phyloP scores from a whole-genome alignment of 1,140 invertebrate species.

The Drosophila dunni region DNA sequence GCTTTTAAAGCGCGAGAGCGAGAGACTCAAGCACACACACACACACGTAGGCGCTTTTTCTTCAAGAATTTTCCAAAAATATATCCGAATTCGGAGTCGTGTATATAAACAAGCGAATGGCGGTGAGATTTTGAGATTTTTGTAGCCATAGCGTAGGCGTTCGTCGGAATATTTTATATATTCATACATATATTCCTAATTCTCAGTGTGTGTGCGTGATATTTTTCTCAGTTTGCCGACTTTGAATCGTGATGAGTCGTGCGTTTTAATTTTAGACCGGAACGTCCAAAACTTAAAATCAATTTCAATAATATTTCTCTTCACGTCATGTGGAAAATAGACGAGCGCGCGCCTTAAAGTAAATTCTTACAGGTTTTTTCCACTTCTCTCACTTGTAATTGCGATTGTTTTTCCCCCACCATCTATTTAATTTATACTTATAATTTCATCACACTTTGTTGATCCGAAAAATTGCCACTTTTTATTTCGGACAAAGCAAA shows the following conservation, averaged over 20 bases:
- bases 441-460: slow-evolving; percentile 30
- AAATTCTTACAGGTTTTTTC: slow-evolving; percentile 53
- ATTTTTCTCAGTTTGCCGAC: slow-evolving; percentile 51
- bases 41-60: slow-evolving; percentile 18
- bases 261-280: slow-evolving; percentile 73
- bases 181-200: slow-evolving; percentile 25
- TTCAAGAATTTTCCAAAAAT: slow-evolving; percentile 83
- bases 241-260: slow-evolving; percentile 69
- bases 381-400: background rate
- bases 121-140: slow-evolving; percentile 41
- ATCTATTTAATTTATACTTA: slow-evolving; percentile 23
- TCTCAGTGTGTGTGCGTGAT: slow-evolving; percentile 20
- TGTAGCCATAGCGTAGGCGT: slow-evolving; percentile 52
- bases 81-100: slow-evolving; percentile 82
- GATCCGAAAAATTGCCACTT: slow-evolving; percentile 30
- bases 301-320: slow-evolving; percentile 67
- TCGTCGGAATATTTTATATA: background rate
- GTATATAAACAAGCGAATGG: slow-evolving; percentile 19
- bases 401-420: slow-evolving; percentile 3
- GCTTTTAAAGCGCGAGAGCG: slow-evolving; percentile 79
- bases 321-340: slow-evolving; percentile 51
- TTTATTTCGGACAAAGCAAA: slow-evolving; percentile 39
- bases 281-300: slow-evolving; percentile 52
- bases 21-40: slow-evolving; percentile 34
- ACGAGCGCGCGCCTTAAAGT: slow-evolving; percentile 44